Base-by-base conservation (phyloP, 2,113 vertebrate genomes). In the Pogona vitticeps region DNA sequence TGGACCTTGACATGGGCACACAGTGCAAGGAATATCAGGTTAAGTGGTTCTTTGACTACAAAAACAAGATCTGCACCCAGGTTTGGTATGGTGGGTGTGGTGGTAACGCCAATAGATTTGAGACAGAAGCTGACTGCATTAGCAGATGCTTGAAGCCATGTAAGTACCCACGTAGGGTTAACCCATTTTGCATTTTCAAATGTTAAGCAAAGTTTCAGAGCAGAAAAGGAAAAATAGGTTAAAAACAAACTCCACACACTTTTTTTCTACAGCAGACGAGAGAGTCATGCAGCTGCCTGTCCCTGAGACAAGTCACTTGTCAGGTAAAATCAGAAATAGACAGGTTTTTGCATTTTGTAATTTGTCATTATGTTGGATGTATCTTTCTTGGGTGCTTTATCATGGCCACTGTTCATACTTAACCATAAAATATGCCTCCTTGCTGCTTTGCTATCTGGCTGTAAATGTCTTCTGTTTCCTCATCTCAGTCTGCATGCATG, bases 41-140 rank as follows among this genome's bases (percentile, higher is more conserved):
- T 97, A 97, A 97, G 93, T 98, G 97, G 97, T 97, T 97, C 96
- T 97, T 96, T 98, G 97, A 97, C 96, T 96, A 90, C 96, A 95
- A 96, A 96, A 93, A 92, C 91, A 96, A 97, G 94, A 96, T 97
- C 97, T 98, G 98, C 97, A 94, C 95, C 92, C 95, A 96, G 96
- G 96, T 97, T 96, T 97, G 97, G 97, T 97, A 96, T 94, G 97
- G 97, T 96, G 97, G 97, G 95, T 98, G 97, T 67, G 95, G 94
- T 96, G 97, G 96, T 86, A 97, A 98, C 97, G 96, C 92, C 90
- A 98, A 98, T 97, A 97, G 96, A 96, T 97, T 98, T 96, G 94
- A 97, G 94, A 94, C 95, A 78, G 96, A 98, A 95, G 95, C 94
- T 71, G 96, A 96, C 93, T 97, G 97, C 94, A 46, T 97, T 94